A percentile compares a stretch with the other conserved stretches of the same genome.
Conservation (phyloP, 2,888 invertebrate species). For the Hypomecis punctinalis region DNA sequence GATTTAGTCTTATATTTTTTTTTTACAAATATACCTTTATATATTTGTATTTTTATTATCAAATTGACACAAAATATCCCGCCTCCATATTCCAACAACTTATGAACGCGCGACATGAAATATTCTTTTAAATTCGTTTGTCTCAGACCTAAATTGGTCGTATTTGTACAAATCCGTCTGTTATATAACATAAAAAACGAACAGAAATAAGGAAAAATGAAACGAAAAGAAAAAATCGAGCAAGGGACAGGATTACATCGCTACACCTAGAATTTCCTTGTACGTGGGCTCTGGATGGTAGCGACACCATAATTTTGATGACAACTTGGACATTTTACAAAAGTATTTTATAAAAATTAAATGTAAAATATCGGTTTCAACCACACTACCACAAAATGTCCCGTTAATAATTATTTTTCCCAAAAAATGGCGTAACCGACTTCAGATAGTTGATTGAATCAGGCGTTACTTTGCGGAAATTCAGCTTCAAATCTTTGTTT, state of each 20-base stretch:
- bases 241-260: slow-evolving; percentile 18
- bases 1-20: too few species aligned
- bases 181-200: slow-evolving; percentile 20
- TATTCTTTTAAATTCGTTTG: slow-evolving; percentile 4
- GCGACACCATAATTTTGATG: background rate
- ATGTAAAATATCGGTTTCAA: too few species aligned
- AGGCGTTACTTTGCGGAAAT: too few species aligned
- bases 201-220: slow-evolving; percentile 20
- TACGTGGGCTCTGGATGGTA: background rate
- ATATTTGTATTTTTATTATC: too few species aligned
- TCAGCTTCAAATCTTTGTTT: too few species aligned
- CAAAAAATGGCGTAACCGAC: too few species aligned
- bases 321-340: background rate
- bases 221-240: slow-evolving; percentile 23
- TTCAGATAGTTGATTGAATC: too few species aligned
- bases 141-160: slow-evolving; percentile 23
- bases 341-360: too few species aligned
- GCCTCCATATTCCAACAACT: background rate
- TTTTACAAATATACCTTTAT: too few species aligned
- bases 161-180: slow-evolving; percentile 24
- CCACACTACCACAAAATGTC: too few species aligned
- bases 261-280: slow-evolving; percentile 16
- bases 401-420: too few species aligned
- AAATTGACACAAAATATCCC: too few species aligned
- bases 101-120: slow-evolving; percentile 3